Evolutionary conservation across 2,797 vertebrate genomes (phyloP).

Genomic region (Manis crassicaudata): DNA sequence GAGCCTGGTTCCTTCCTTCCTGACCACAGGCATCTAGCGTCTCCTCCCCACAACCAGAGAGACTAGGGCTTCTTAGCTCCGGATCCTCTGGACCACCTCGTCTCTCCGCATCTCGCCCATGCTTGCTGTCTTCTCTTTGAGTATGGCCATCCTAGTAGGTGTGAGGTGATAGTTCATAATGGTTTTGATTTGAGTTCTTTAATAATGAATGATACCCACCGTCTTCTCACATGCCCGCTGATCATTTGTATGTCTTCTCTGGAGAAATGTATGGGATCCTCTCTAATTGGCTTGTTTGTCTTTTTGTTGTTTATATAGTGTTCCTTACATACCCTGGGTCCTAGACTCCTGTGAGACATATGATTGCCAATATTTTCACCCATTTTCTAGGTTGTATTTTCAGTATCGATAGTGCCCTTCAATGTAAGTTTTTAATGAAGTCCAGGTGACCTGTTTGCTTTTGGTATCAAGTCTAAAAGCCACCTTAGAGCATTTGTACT

Average conservation of each 20-base stretch:
- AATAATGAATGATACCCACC: not conserved
- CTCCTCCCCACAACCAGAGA: not conserved
- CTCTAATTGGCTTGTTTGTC: not conserved
- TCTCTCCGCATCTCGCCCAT: not conserved
- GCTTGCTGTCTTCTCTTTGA: not conserved
- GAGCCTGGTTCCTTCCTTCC: not conserved
- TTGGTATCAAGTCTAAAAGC: slow-evolving; percentile 9
- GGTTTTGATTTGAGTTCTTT: not conserved
- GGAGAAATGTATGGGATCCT: not conserved
- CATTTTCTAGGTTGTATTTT: not conserved
- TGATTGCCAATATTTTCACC: not conserved
- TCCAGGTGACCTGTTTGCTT: not conserved
- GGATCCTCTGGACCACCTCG: not conserved
- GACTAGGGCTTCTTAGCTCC: no score
- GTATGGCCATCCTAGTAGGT: not conserved
- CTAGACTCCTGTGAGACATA: not conserved
- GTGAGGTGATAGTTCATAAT: not conserved
- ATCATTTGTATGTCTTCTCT: not conserved
- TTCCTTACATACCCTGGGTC: not conserved
- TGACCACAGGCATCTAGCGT: not conserved
- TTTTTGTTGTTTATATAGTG: not conserved
- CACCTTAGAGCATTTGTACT: not conserved
- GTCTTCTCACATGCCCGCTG: not conserved
- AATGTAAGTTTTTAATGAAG: slow-evolving; percentile 2
- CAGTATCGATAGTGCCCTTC: not conserved